Evolutionary conservation across 2,113 vertebrate species (phyloP).

Genomic region (Glareola pratincola): DNA sequence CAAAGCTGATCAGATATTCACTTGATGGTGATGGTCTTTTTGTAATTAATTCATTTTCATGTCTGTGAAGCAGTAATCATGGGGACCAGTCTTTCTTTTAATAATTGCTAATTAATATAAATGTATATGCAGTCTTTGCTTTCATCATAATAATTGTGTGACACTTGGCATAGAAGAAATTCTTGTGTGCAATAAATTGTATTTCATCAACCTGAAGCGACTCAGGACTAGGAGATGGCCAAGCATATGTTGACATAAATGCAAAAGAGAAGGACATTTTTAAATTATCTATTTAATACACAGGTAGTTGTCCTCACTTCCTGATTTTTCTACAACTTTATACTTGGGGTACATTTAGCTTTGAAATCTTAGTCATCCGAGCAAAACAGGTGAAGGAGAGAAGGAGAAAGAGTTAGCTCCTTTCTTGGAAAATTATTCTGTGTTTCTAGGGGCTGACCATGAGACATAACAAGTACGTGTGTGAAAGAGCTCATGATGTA

Average conservation of each 20-base stretch:
- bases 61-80: constrained; percentile 23
- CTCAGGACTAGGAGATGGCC: background rate
- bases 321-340: background rate
- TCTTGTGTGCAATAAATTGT: background rate
- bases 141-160: constrained; percentile 4
- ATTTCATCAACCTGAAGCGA: background rate
- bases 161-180: background rate
- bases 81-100: background rate
- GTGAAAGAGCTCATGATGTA: background rate
- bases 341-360: background rate
- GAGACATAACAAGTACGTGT: background rate
- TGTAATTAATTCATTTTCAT: constrained; percentile 32
- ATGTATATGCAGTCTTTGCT: background rate
- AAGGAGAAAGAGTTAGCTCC: background rate
- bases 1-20: background rate
- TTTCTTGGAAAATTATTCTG: background rate
- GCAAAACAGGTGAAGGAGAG: background rate
- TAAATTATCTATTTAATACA: background rate
- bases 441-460: background rate
- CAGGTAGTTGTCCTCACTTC: background rate
- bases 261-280: background rate
- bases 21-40: background rate
- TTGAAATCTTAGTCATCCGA: background rate
- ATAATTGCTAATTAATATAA: constrained; percentile 60
- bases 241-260: background rate